Conservation (phyloP, 1,140 invertebrate species). For the Musca domestica region DNA sequence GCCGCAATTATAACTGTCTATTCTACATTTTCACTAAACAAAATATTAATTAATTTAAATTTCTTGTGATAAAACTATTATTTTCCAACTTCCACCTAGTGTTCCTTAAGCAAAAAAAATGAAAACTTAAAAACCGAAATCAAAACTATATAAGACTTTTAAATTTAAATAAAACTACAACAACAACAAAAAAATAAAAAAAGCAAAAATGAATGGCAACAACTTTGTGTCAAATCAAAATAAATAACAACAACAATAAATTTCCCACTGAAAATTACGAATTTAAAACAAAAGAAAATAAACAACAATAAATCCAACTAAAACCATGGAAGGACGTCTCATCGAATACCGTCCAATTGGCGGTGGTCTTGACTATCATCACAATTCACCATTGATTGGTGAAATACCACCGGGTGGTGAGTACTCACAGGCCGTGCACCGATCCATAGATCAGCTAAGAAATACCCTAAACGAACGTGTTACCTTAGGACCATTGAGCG, state of each 20-base stretch:
- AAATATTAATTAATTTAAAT: too few relatives aligned
- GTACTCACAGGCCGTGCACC: conserved; percentile 65
- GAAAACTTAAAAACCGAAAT: not conserved
- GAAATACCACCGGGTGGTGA: conserved; percentile 60
- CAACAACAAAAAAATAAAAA: not conserved
- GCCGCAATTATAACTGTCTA: too few relatives aligned
- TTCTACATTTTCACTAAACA: too few relatives aligned
- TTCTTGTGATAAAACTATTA: too few relatives aligned
- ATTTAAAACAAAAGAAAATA: not conserved
- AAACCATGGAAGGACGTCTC: conserved; percentile 60
- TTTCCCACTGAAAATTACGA: not conserved
- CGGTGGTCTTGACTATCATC: conserved; percentile 62
- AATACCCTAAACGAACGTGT: conserved; percentile 61
- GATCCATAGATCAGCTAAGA: conserved; percentile 66
- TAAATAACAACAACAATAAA: not conserved
- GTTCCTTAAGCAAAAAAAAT: too few relatives aligned
- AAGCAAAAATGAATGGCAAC: not conserved
- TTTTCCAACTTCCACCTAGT: too few relatives aligned
- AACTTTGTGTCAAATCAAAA: not conserved
- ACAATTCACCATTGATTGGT: conserved; percentile 61
- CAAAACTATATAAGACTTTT: not conserved
- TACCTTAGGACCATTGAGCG: conserved; percentile 53
- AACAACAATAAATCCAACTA: conserved; percentile 9
- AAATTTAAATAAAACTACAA: not conserved
- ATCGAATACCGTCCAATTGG: conserved; percentile 63